A percentile compares a stretch with the other conserved stretches of the same genome.
Conservation (phyloP, 2,113 vertebrate species). For the Brachirus orientalis region DNA sequence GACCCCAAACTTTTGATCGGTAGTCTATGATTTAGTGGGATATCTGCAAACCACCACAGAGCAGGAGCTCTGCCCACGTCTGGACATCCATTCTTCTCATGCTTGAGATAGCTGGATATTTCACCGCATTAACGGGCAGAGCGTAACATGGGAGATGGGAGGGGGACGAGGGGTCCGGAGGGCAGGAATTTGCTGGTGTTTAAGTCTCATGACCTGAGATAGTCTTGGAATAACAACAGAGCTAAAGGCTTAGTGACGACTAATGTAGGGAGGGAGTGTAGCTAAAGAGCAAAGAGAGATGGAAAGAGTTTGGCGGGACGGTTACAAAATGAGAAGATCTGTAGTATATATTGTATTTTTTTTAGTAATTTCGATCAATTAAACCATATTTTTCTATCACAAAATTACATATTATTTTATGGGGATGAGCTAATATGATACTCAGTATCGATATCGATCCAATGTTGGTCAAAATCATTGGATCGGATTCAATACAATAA, state of each 20-base stretch:
- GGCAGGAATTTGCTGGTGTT: constrained; percentile 67
- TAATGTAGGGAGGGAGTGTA: constrained; percentile 46
- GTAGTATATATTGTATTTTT: background rate
- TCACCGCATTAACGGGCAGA: constrained; percentile 51
- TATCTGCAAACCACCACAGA: background rate
- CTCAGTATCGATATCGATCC: no score
- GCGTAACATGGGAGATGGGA: background rate
- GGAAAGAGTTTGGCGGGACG: background rate
- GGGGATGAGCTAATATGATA: no score
- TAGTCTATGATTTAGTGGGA: no score
- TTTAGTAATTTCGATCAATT: no score
- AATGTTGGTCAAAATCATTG: no score
- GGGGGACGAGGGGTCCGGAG: constrained; percentile 43
- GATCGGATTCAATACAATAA: no score
- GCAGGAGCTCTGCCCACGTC: constrained; percentile 24
- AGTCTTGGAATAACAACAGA: constrained; percentile 64
- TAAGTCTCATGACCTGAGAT: constrained; percentile 68
- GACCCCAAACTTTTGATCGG: no score
- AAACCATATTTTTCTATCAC: no score
- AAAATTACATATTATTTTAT: no score
- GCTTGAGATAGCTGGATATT: constrained; percentile 49
- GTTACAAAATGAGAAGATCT: background rate
- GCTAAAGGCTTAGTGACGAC: constrained; percentile 44
- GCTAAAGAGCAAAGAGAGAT: constrained; percentile 23
- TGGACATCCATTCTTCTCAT: constrained; percentile 59